Evolutionary conservation across 2,797 vertebrate genomes (phyloP), one percentile per base, ranked within the genome.

Genomic region (Moxostoma hubbsi): DNA sequence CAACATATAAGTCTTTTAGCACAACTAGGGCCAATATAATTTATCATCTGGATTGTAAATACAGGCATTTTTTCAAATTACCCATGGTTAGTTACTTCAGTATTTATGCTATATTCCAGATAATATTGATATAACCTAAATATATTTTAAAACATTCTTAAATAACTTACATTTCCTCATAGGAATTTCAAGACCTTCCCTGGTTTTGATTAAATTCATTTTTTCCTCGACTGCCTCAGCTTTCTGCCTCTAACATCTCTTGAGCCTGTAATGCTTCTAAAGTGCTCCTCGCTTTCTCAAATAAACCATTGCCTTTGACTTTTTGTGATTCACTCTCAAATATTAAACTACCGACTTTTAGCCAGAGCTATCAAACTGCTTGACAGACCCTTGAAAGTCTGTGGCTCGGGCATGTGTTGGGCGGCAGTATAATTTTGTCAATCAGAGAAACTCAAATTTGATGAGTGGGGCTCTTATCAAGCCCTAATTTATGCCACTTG

Each of bases 191-290:
- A 54, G 43, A 47, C 73, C 64, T 73, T 76, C 58, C 46, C 62
- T 61, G 53, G 74, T 73, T 50, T 57, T 81, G 72, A 82, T 84
- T 58, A 75, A 80, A 81, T 66, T 53, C 24, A 58, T 81, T 82
- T 84, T 68, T 73, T 43, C 45, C 18, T 77, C 51, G 53, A 76
- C 70, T 75, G 74, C 70, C 58, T 47, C 15, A 63, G 61, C 54
- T 83, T 49, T 68, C 63, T 75, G 36, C 82, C 46, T 75, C 59
- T 75, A 78, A 58, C 65, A 59, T 73, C 55, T 64, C 45, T 45
- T 55, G 9, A 46, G 24, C 24, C 49, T 72, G 66, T 46, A 63
- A 70, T 18, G 18, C 18, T 18, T 18, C 18, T 18, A 18, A 18
- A 6, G 13, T 1, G 13, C 50, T 24, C 68, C 55, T 68, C 54